A percentile compares a stretch with the other conserved stretches of the same genome.
Conservation (phyloP, 1,140 invertebrate genomes). For the Tetragonula clypearis region DNA sequence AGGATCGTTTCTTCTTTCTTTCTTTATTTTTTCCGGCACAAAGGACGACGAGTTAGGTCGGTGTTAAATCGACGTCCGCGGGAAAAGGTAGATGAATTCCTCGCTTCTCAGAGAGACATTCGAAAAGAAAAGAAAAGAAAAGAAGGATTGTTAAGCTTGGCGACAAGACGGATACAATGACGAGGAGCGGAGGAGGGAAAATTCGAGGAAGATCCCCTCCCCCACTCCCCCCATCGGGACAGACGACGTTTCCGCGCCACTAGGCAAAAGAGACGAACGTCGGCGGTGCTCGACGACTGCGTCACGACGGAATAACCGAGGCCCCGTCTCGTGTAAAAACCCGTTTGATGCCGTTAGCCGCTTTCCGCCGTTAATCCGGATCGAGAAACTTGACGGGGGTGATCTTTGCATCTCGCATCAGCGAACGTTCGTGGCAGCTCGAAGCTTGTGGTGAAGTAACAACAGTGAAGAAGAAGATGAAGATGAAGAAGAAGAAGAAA, state of each 20-base stretch:
- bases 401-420: conserved; percentile 15
- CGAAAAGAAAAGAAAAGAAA: neutral
- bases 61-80: too few relatives aligned
- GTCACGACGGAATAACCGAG: conserved; percentile 48
- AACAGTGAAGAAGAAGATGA: neutral
- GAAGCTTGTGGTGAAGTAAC: conserved; percentile 18
- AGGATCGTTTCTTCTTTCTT: too few relatives aligned
- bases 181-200: neutral
- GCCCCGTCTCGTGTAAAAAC: conserved; percentile 56
- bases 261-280: conserved; percentile 34
- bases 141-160: neutral
- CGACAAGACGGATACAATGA: neutral
- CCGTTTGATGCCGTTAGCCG: conserved; percentile 48
- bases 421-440: neutral
- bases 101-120: neutral
- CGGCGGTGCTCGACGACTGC: neutral
- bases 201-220: neutral
- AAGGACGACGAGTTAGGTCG: too few relatives aligned
- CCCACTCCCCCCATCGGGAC: neutral
- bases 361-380: conserved; percentile 55
- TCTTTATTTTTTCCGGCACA: too few relatives aligned
- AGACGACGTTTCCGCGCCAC: conserved; percentile 33
- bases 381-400: conserved; percentile 33
- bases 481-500: neutral
- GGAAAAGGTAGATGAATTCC: neutral